phyloP scores from a whole-genome alignment of 1,140 invertebrate species.

The Arion vulgaris region DNA sequence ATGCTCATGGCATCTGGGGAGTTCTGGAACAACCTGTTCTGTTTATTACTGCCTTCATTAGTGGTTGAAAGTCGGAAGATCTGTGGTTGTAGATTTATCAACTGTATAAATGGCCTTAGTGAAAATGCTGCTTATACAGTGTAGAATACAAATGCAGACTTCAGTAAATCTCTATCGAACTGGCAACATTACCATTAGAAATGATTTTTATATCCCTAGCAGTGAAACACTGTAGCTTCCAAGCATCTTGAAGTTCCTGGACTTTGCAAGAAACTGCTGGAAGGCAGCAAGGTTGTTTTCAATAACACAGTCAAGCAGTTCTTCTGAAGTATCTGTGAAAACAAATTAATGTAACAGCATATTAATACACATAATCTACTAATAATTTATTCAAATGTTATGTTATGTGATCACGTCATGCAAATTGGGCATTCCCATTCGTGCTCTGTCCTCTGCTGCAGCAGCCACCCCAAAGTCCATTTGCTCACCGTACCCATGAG shows the following conservation, averaged over 20 bases:
- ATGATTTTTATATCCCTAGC: slow-evolving; percentile 2
- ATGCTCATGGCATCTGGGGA: slow-evolving; percentile 26
- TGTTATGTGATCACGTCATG: no score
- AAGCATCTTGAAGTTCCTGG: slow-evolving; percentile 1
- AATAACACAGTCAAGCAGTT: slow-evolving; percentile 12
- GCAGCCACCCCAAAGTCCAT: no score
- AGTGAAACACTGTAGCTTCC: slow-evolving; percentile 6
- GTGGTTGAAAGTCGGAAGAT: background rate
- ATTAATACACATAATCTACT: no score
- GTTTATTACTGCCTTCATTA: background rate
- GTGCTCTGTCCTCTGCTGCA: no score
- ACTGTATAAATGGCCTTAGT: background rate
- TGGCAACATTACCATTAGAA: background rate
- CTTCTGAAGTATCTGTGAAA: slow-evolving; percentile 3
- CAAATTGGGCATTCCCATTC: no score
- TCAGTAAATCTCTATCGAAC: slow-evolving; percentile 29
- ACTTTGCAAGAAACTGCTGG: background rate
- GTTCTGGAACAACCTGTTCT: background rate
- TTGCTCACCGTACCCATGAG: no score
- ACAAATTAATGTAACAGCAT: background rate
- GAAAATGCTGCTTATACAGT: background rate
- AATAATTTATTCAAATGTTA: no score
- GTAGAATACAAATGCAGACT: slow-evolving; percentile 1
- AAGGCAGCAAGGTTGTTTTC: slow-evolving; percentile 5
- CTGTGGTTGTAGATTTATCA: background rate